Conservation (phyloP, 2,113 vertebrate species). For the Ammodramus savannarum region DNA sequence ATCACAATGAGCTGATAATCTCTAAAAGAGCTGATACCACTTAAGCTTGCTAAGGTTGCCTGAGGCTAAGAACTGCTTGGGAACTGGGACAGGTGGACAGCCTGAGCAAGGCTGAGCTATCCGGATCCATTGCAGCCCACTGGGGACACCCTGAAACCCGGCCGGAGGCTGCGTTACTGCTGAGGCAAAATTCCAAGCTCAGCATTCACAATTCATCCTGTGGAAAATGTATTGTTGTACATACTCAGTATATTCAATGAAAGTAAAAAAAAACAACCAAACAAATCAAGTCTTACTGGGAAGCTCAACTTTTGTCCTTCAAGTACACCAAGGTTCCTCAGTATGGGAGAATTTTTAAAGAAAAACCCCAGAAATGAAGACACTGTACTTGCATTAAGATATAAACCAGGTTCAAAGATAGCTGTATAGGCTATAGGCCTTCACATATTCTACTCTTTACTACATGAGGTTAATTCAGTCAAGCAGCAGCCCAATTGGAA, state of each 20-base stretch:
- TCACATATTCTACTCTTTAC: not conserved
- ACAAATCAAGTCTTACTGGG: not conserved
- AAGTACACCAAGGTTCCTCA: not conserved
- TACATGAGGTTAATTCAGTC: not conserved
- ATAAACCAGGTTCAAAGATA: not conserved
- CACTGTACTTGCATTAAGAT: not conserved
- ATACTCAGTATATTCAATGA: not conserved
- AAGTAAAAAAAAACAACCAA: not conserved
- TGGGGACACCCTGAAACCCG: too few relatives aligned
- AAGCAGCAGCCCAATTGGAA: not conserved
- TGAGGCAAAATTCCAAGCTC: not conserved
- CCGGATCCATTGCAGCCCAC: too few relatives aligned
- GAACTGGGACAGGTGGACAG: too few relatives aligned
- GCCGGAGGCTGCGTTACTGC: fast-evolving
- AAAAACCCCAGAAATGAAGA: not conserved
- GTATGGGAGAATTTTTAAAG: not conserved
- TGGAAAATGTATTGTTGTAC: not conserved
- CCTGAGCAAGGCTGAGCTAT: too few relatives aligned
- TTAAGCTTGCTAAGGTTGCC: too few relatives aligned
- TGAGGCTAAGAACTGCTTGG: too few relatives aligned
- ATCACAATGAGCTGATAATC: too few relatives aligned
- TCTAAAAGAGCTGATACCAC: too few relatives aligned
- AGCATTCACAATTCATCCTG: not conserved
- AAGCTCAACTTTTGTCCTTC: not conserved
- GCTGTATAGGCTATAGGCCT: not conserved